Conservation (phyloP, 2,888 invertebrate genomes). For the Candidula unifasciata region DNA sequence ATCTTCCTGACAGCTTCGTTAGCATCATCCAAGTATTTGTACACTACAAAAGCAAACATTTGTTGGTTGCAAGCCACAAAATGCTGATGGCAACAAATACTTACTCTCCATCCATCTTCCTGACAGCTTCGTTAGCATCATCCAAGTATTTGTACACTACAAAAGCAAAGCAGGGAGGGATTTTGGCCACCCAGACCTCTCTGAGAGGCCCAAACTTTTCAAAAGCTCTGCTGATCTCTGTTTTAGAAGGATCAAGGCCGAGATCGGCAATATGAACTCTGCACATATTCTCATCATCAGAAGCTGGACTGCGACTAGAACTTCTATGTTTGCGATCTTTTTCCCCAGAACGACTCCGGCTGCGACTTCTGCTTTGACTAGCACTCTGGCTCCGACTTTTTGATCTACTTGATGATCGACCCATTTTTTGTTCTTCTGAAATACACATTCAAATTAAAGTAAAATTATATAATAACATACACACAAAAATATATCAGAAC, state of each 20-base stretch:
- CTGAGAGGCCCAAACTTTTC: conserved; percentile 80
- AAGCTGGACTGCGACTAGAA: conserved; percentile 59
- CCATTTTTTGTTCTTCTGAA: conserved; percentile 37
- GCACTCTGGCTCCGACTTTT: conserved; percentile 53
- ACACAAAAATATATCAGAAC: too few species aligned
- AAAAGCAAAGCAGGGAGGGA: conserved; percentile 83
- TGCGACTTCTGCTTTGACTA: conserved; percentile 47
- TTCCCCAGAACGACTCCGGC: conserved; percentile 52
- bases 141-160: conserved; percentile 81
- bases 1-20: conserved; percentile 89
- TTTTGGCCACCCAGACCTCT: conserved; percentile 82
- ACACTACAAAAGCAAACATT: conserved; percentile 80
- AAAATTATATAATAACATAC: too few species aligned
- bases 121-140: conserved; percentile 86
- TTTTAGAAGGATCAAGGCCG: conserved; percentile 80
- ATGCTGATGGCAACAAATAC: conserved; percentile 55
- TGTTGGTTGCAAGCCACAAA: neutral
- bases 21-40: conserved; percentile 81
- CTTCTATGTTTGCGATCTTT: conserved; percentile 50
- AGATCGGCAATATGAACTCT: conserved; percentile 81
- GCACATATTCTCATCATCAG: conserved; percentile 52
- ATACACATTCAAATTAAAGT: neutral
- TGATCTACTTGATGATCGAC: conserved; percentile 50
- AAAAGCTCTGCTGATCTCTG: conserved; percentile 81
- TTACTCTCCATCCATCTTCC: conserved; percentile 87